phyloP scores from a whole-genome alignment of 2,888 invertebrate genomes.

The Chydorus sphaericus region DNA sequence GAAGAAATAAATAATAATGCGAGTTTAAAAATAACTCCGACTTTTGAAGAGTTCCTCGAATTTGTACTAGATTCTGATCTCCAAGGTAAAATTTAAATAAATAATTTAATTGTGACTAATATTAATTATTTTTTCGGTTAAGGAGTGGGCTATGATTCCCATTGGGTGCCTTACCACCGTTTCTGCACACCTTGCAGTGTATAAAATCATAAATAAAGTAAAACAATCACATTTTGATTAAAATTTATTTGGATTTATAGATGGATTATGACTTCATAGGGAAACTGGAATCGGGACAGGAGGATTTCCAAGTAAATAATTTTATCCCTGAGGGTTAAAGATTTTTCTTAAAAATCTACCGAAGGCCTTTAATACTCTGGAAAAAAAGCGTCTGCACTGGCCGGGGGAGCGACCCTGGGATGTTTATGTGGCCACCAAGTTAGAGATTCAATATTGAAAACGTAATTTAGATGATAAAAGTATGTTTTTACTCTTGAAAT shows the following conservation, averaged over 20 bases:
- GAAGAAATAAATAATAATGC: too few relatives aligned
- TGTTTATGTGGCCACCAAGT: too few relatives aligned
- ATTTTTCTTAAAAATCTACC: too few relatives aligned
- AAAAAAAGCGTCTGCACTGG: too few relatives aligned
- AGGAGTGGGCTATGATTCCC: conserved; percentile 15
- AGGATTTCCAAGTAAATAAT: conserved; percentile 10
- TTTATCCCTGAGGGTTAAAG: too few relatives aligned
- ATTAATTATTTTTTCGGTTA: background rate
- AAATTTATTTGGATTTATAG: background rate
- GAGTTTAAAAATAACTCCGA: conserved; percentile 13
- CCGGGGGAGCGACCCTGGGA: too few relatives aligned
- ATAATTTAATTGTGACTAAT: background rate
- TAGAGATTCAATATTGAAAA: too few relatives aligned
- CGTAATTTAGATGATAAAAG: too few relatives aligned
- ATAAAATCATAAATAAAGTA: background rate
- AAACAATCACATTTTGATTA: background rate
- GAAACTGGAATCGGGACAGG: conserved; percentile 15
- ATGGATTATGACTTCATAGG: conserved; percentile 14
- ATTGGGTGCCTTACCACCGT: conserved; percentile 18
- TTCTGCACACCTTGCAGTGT: conserved; percentile 18
- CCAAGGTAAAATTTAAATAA: conserved; percentile 14
- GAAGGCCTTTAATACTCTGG: too few relatives aligned
- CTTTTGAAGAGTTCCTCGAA: conserved; percentile 19
- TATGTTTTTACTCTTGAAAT: too few relatives aligned
- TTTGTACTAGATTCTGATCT: conserved; percentile 16